Evolutionary conservation across 2,888 invertebrate species (phyloP).

Genomic region (Drosophila formosana): DNA sequence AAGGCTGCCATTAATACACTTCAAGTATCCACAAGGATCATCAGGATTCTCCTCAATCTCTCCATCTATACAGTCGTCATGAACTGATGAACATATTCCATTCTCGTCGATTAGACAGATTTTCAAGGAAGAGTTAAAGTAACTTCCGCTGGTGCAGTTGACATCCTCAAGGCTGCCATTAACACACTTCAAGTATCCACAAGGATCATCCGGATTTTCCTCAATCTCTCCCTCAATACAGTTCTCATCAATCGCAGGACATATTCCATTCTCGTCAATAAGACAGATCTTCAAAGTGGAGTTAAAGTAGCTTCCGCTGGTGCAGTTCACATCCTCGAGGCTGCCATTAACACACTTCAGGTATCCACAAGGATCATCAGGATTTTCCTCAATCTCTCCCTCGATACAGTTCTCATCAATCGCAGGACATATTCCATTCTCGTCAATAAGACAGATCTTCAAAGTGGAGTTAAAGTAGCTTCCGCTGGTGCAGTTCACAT

Average conservation of each 20-base stretch:
- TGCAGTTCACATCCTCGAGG: background rate
- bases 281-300: conserved; percentile 12
- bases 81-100: no score
- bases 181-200: background rate
- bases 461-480: background rate
- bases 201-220: background rate
- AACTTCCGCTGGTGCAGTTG: conserved; percentile 14
- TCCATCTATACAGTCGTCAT: no score
- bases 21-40: no score
- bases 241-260: background rate
- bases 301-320: conserved; percentile 25
- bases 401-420: background rate
- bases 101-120: conserved; percentile 37
- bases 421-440: background rate
- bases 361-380: background rate
- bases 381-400: background rate
- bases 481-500: conserved; percentile 10
- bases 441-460: conserved; percentile 1
- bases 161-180: background rate
- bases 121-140: background rate
- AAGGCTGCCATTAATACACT: no score
- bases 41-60: no score
- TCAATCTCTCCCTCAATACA: conserved; percentile 1
- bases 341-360: conserved; percentile 10
- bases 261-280: conserved; percentile 38